Percentiles rank a stretch among this genome's conserved stretches.
These are phyloP conservation scores for Apodemia duryi DNA, from an alignment of 2,888 invertebrate species.

Conservation along the genomic window DNA sequence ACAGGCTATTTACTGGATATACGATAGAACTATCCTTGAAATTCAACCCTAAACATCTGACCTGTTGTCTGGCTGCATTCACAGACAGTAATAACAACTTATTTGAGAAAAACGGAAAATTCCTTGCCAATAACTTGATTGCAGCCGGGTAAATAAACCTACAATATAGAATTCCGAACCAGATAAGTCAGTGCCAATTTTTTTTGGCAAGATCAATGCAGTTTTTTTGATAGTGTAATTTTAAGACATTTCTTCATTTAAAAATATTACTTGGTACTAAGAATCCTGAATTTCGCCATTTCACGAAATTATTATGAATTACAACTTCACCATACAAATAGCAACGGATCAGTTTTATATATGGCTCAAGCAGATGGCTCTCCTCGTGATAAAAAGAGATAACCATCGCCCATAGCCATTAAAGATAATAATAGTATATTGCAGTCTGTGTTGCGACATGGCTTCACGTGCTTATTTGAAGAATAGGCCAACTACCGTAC, in stretches of 20 bases:
- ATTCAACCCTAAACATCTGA: not conserved
- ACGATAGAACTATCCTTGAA: not conserved
- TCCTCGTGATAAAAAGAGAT: too few relatives aligned
- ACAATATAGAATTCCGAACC: not conserved
- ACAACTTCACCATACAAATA: too few relatives aligned
- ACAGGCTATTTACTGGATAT: too few relatives aligned
- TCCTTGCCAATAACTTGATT: slow-evolving; percentile 10
- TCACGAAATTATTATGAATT: too few relatives aligned
- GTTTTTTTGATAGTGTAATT: not conserved
- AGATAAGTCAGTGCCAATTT: slow-evolving; percentile 1
- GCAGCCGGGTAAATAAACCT: slow-evolving; percentile 1
- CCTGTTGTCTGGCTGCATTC: slow-evolving; percentile 2
- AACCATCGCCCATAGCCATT: too few relatives aligned
- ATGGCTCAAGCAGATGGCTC: too few relatives aligned
- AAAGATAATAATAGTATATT: too few relatives aligned
- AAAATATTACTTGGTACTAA: not conserved
- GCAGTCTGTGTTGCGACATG: too few relatives aligned
- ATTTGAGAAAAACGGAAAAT: not conserved
- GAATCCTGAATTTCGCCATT: too few relatives aligned
- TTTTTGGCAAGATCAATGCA: slow-evolving; percentile 6
- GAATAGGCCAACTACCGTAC: too few relatives aligned
- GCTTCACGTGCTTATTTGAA: too few relatives aligned
- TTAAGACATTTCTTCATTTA: not conserved
- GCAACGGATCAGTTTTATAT: too few relatives aligned
- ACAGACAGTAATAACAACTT: slow-evolving; percentile 5